Evolutionary conservation across 2,888 invertebrate species (phyloP).

Genomic region (Himalopsyche anomala): DNA sequence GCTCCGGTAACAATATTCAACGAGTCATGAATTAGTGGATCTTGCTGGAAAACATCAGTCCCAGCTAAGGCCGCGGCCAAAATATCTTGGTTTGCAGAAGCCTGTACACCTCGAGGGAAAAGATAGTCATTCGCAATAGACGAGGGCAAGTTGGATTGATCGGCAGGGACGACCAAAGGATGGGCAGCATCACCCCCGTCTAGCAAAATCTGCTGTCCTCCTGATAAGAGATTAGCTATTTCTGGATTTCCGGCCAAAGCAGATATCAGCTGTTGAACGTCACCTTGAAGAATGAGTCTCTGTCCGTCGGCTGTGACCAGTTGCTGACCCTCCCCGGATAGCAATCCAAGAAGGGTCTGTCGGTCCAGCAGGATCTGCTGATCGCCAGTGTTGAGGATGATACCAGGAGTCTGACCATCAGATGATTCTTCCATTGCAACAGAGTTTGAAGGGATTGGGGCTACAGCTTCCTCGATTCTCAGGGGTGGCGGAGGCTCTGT

Average conservation of each 20-base stretch:
- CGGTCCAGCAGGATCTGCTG: constrained; percentile 72
- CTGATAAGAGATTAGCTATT: constrained; percentile 56
- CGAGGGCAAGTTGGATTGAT: not conserved
- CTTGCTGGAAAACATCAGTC: constrained; percentile 83
- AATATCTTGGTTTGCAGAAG: constrained; percentile 80
- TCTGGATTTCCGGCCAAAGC: constrained; percentile 66
- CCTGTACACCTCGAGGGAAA: constrained; percentile 67
- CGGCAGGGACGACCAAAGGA: constrained; percentile 28
- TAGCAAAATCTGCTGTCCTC: constrained; percentile 54
- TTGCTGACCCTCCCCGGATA: constrained; percentile 64
- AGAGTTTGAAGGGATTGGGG: constrained; percentile 55
- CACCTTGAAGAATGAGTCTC: constrained; percentile 67
- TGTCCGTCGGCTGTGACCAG: constrained; percentile 69
- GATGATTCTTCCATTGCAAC: constrained; percentile 59
- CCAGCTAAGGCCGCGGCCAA: constrained; percentile 86
- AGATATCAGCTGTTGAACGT: constrained; percentile 67
- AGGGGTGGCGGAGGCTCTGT: constrained; percentile 64
- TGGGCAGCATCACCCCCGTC: constrained; percentile 35
- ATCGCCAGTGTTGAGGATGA: constrained; percentile 71
- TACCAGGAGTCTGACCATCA: constrained; percentile 66
- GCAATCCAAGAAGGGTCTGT: constrained; percentile 66
- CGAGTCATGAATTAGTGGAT: constrained; percentile 69
- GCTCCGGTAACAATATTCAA: constrained; percentile 67
- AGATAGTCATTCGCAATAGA: constrained; percentile 63
- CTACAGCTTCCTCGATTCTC: constrained; percentile 64